Conservation (phyloP, 2,888 invertebrate genomes). For the Phengaris arion region DNA sequence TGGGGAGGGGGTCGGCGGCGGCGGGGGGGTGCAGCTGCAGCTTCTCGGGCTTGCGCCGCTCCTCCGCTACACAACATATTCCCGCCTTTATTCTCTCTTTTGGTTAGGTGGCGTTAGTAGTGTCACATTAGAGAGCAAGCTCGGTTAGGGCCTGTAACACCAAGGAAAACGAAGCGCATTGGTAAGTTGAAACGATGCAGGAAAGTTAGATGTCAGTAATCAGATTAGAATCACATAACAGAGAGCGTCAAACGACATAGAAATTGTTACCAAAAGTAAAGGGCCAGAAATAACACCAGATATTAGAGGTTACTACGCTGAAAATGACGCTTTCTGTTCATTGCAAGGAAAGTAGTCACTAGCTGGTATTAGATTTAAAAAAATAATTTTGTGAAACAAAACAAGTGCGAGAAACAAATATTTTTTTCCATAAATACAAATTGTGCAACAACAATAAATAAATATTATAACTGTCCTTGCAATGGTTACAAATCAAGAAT, state of each 20-base stretch:
- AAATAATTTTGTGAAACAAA: neutral
- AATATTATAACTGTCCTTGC: constrained; percentile 30
- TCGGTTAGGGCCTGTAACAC: constrained; percentile 81
- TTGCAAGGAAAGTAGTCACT: constrained; percentile 54
- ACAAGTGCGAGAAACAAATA: neutral
- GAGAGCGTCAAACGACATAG: constrained; percentile 26
- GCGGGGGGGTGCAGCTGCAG: constrained; percentile 66
- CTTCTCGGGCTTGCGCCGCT: constrained; percentile 72
- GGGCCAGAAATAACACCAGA: constrained; percentile 7
- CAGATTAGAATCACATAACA: constrained; percentile 48
- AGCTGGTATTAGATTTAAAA: neutral
- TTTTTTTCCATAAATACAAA: neutral
- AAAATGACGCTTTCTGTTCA: constrained; percentile 40
- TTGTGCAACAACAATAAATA: neutral
- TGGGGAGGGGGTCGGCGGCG: constrained; percentile 64
- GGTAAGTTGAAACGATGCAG: constrained; percentile 74
- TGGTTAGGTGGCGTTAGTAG: constrained; percentile 78
- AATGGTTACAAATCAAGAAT: constrained; percentile 26
- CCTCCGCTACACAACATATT: constrained; percentile 76
- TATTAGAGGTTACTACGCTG: constrained; percentile 18
- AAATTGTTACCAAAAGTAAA: neutral
- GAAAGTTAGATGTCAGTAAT: constrained; percentile 60
- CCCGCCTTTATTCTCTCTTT: constrained; percentile 73
- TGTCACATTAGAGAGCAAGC: constrained; percentile 80
- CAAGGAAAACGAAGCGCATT: constrained; percentile 75